phyloP scores from a whole-genome alignment of 1,140 invertebrate species.

The Papilio dardanus region DNA sequence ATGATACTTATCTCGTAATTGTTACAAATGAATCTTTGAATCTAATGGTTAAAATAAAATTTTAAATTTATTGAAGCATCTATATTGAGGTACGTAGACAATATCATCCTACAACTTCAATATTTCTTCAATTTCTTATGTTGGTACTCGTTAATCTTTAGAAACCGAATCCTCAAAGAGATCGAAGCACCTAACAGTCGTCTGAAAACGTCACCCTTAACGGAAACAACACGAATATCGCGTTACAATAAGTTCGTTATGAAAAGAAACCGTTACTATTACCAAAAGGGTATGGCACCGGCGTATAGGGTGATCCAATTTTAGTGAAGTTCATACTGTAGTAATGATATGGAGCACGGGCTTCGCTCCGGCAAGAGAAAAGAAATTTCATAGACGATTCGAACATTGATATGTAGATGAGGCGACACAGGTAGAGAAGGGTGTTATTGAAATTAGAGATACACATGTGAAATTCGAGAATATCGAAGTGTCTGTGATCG shows the following conservation, averaged over 20 bases:
- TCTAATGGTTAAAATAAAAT: neutral
- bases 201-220: conserved; percentile 71
- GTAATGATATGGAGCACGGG: conserved; percentile 77
- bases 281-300: conserved; percentile 73
- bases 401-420: conserved; percentile 79
- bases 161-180: conserved; percentile 51
- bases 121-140: neutral
- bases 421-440: conserved; percentile 74
- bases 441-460: conserved; percentile 80
- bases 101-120: neutral
- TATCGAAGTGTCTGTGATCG: conserved; percentile 57
- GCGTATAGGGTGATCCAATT: conserved; percentile 72
- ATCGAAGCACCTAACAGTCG: conserved; percentile 54
- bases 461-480: conserved; percentile 74
- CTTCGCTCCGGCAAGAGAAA: conserved; percentile 75
- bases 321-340: conserved; percentile 65
- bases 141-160: conserved; percentile 46
- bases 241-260: conserved; percentile 80
- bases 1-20: conserved; percentile 81
- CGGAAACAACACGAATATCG: conserved; percentile 75
- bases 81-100: neutral
- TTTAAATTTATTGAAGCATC: conserved; percentile 3
- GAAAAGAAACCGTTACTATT: conserved; percentile 78
- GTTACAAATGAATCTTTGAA: conserved; percentile 70
- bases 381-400: conserved; percentile 71